Conservation (phyloP, 1,140 invertebrate genomes). For the Cardiocondyla obscurior region DNA sequence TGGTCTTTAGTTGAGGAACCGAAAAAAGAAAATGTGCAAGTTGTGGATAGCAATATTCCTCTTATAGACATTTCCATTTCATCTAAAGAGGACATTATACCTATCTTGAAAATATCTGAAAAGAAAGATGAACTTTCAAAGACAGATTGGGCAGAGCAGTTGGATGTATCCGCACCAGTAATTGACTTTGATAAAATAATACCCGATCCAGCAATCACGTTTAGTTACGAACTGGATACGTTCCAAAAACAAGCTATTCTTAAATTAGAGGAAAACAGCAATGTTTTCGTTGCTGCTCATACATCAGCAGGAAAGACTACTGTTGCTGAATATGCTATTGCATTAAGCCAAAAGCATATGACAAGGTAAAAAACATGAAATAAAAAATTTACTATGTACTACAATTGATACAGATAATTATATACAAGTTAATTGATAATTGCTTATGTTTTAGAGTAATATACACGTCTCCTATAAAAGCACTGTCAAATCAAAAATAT, state of each 20-base stretch:
- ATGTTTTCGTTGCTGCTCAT: constrained; percentile 99
- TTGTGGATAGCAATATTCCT: constrained; percentile 17
- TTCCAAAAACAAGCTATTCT: constrained; percentile 99
- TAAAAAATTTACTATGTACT: neutral
- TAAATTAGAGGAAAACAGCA: constrained; percentile 95
- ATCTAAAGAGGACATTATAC: constrained; percentile 79
- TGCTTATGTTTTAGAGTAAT: constrained; percentile 89
- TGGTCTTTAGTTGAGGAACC: constrained; percentile 53
- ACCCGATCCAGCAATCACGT: constrained; percentile 93
- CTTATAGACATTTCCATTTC: constrained; percentile 76
- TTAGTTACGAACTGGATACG: constrained; percentile 97
- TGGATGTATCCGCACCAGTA: constrained; percentile 92
- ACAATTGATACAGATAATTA: neutral
- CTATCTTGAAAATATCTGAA: constrained; percentile 84
- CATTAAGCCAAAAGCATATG: constrained; percentile 95
- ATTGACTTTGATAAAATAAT: constrained; percentile 92
- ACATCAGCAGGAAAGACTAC: constrained; percentile 99
- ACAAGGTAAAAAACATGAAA: constrained; percentile 87
- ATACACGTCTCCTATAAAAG: constrained; percentile 99
- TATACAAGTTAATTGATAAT: neutral
- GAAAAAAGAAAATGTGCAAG: constrained; percentile 19
- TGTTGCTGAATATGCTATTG: constrained; percentile 99
- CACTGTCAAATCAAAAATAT: constrained; percentile 99
- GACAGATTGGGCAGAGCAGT: constrained; percentile 93
- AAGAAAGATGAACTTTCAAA: constrained; percentile 71